A percentile compares a stretch with the other conserved stretches of the same genome.
These are phyloP conservation scores for Cygnus olor DNA, from an alignment of 2,797 vertebrate genomes.

Conservation along the genomic window DNA sequence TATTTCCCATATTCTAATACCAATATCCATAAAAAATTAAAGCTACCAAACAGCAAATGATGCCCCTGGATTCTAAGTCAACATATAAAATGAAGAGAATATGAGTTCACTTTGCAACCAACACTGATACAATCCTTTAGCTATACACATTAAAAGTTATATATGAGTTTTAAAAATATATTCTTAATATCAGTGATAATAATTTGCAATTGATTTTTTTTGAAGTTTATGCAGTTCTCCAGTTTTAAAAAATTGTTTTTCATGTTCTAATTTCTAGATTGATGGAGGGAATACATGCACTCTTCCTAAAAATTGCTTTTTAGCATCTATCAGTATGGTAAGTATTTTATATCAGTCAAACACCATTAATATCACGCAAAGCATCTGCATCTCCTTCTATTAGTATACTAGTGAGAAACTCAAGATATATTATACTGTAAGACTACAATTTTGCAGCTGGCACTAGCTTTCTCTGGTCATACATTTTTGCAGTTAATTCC, in stretches of 20 bases:
- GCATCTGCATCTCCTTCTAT: background rate
- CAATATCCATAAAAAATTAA: background rate
- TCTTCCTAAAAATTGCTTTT: background rate
- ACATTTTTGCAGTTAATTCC: background rate
- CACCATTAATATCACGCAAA: background rate
- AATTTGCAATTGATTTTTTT: background rate
- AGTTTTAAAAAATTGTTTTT: background rate
- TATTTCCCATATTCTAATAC: background rate
- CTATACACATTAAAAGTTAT: background rate
- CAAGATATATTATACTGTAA: background rate
- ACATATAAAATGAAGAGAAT: background rate
- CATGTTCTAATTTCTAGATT: background rate
- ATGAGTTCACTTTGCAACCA: background rate
- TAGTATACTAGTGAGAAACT: background rate
- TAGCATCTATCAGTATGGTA: background rate
- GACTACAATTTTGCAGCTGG: background rate
- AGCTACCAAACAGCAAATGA: background rate
- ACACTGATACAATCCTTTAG: background rate
- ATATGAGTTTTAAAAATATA: background rate
- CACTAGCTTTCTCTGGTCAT: background rate
- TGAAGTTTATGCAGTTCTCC: background rate
- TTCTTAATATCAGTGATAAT: background rate
- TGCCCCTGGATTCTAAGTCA: background rate
- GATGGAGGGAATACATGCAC: background rate
- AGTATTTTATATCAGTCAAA: background rate